Conservation (phyloP, 2,113 vertebrate genomes). For the Alligator sinensis region DNA sequence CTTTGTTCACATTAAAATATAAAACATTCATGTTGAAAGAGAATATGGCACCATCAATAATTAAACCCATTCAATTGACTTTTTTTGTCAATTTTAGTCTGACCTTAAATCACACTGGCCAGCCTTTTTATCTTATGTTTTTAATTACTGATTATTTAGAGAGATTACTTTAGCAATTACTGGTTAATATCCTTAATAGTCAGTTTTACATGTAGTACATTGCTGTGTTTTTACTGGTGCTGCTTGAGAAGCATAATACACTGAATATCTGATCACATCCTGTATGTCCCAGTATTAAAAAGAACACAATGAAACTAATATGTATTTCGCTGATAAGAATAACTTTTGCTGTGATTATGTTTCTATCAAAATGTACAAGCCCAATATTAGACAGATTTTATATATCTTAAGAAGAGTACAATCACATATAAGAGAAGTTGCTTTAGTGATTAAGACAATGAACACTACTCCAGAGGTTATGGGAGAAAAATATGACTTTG, state of each 20-base stretch:
- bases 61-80: conserved; percentile 70
- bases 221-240: conserved; percentile 40
- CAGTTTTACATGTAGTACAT: conserved; percentile 69
- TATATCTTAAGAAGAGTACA: conserved; percentile 67
- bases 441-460: conserved; percentile 55
- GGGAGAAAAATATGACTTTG: background rate
- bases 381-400: conserved; percentile 67
- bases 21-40: conserved; percentile 30
- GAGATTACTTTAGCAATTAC: conserved; percentile 73
- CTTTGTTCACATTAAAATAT: conserved; percentile 42
- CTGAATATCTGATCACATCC: conserved; percentile 66
- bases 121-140: conserved; percentile 69
- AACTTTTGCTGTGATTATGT: conserved; percentile 68
- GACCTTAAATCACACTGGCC: conserved; percentile 65
- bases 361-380: conserved; percentile 63
- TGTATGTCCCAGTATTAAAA: conserved; percentile 63
- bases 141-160: conserved; percentile 77
- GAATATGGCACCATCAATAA: conserved; percentile 65
- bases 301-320: conserved; percentile 75
- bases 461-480: background rate
- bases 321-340: conserved; percentile 72
- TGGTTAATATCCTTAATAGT: conserved; percentile 73
- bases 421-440: conserved; percentile 60
- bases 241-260: conserved; percentile 69
- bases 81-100: conserved; percentile 68